phyloP scores from a whole-genome alignment of 1,140 invertebrate genomes.

The Hyposmocoma kahamanoa region DNA sequence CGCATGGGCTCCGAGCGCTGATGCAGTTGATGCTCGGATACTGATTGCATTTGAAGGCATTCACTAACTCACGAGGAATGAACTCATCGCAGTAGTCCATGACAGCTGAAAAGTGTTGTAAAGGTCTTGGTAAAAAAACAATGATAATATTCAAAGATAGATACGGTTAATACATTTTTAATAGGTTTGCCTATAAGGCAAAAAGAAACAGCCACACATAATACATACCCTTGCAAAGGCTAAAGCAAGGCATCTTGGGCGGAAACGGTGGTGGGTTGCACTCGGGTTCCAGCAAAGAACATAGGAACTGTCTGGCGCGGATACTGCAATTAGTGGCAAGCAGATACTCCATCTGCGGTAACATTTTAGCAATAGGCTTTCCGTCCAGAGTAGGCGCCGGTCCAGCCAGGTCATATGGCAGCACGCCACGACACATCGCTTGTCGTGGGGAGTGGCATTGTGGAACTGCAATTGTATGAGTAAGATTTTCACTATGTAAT shows the following conservation, averaged over 20 bases:
- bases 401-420: slow-evolving; percentile 78
- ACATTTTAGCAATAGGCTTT: slow-evolving; percentile 53
- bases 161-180: no score
- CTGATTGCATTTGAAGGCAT: slow-evolving; percentile 73
- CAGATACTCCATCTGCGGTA: slow-evolving; percentile 74
- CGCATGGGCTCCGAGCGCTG: slow-evolving; percentile 65
- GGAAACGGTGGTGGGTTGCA: slow-evolving; percentile 75
- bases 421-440: slow-evolving; percentile 74
- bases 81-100: slow-evolving; percentile 77
- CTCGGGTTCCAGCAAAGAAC: slow-evolving; percentile 78
- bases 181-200: no score
- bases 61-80: slow-evolving; percentile 71
- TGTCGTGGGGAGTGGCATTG: slow-evolving; percentile 64
- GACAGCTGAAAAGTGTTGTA: slow-evolving; percentile 36
- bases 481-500: no score
- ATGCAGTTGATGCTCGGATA: slow-evolving; percentile 75
- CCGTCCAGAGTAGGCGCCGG: slow-evolving; percentile 38
- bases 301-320: slow-evolving; percentile 76
- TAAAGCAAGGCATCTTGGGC: slow-evolving; percentile 76
- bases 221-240: slow-evolving; percentile 78
- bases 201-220: no score
- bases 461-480: slow-evolving; percentile 45
- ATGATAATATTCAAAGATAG: no score
- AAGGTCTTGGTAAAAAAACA: no score
- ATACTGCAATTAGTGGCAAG: slow-evolving; percentile 77